Percentiles rank a stretch among this genome's conserved stretches.
Evolutionary conservation across 1,140 invertebrate genomes (phyloP).

Genomic region (Matsumurasca onukii): DNA sequence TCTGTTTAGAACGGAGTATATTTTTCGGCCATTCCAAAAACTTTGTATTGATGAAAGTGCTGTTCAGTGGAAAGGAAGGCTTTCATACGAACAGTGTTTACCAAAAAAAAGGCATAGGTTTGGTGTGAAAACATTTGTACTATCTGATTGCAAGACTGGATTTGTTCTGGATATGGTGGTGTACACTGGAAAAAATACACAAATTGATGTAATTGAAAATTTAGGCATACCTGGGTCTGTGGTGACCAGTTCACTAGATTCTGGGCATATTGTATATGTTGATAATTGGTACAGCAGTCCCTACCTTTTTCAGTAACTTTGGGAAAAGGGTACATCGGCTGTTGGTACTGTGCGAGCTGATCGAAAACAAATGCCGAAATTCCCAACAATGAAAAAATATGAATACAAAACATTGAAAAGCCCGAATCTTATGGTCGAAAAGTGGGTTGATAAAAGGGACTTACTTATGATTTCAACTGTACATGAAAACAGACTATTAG

Average conservation of each 20-base stretch:
- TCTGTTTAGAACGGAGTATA: too few relatives aligned
- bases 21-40: background rate
- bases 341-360: background rate
- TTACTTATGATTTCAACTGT: slow-evolving; percentile 43
- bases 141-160: background rate
- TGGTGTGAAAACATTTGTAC: background rate
- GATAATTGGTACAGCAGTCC: background rate
- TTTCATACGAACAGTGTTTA: background rate
- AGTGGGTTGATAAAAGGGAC: slow-evolving; percentile 42
- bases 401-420: background rate
- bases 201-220: background rate
- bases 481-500: slow-evolving; percentile 36
- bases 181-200: background rate
- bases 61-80: background rate
- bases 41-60: background rate
- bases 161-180: background rate
- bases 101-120: background rate
- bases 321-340: background rate
- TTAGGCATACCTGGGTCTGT: background rate
- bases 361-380: background rate
- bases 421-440: background rate
- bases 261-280: background rate
- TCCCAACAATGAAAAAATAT: background rate
- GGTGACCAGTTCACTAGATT: background rate
- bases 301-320: background rate